Evolutionary conservation across 2,113 vertebrate species (phyloP).

Genomic region (Cyanocitta stelleri): DNA sequence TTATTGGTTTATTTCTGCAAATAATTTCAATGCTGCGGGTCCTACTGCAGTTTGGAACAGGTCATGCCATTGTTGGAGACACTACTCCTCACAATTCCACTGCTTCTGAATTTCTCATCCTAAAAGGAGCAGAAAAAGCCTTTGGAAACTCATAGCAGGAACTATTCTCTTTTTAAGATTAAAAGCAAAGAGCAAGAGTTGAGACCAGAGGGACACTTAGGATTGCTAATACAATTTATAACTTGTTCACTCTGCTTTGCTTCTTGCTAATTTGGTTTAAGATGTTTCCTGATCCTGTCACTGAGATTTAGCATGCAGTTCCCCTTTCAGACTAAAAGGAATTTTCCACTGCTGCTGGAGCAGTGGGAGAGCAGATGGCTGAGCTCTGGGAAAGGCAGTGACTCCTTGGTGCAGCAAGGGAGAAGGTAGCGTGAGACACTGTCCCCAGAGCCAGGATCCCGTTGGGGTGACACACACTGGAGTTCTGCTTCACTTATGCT

Average conservation of each 20-base stretch:
- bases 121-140: background rate
- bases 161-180: background rate
- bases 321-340: background rate
- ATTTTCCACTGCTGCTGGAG: constrained; percentile 18
- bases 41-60: background rate
- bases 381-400: background rate
- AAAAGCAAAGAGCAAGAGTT: background rate
- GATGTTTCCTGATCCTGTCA: background rate
- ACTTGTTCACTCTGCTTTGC: background rate
- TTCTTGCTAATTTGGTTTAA: constrained; percentile 27
- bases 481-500: background rate
- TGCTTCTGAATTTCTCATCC: background rate
- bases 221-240: background rate
- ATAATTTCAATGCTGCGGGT: background rate
- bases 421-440: accelerated
- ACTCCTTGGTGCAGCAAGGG: background rate
- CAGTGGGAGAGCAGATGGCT: background rate
- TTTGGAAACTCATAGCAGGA: background rate
- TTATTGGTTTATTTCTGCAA: background rate
- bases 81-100: background rate
- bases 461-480: accelerated
- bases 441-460: background rate
- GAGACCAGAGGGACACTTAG: background rate
- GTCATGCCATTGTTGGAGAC: accelerated
- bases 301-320: background rate